Percentiles rank a stretch among this genome's conserved stretches.
phyloP scores from a whole-genome alignment of 2,888 invertebrate genomes.

The Pyrrhosoma nymphula region DNA sequence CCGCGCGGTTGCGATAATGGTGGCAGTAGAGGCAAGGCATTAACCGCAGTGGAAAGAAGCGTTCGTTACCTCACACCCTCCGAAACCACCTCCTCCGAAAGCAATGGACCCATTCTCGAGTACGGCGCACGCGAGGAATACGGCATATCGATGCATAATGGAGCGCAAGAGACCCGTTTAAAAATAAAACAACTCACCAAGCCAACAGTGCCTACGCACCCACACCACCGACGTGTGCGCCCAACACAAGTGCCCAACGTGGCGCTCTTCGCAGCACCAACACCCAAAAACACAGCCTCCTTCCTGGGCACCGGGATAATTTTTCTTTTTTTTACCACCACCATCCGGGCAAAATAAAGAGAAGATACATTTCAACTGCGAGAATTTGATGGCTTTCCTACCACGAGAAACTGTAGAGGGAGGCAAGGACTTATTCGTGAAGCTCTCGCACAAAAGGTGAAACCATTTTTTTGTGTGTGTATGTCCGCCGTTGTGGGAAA shows the following conservation, averaged over 20 bases:
- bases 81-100: constrained; percentile 6
- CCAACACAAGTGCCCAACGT: neutral
- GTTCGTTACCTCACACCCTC: neutral
- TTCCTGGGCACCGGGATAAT: neutral
- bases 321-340: neutral
- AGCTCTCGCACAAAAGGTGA: neutral
- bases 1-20: constrained; percentile 45
- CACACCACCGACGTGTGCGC: neutral
- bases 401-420: constrained; percentile 34
- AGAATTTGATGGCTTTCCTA: constrained; percentile 56
- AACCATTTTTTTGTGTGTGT: neutral
- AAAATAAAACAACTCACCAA: neutral
- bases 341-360: neutral
- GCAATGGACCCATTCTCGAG: constrained; percentile 56
- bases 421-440: constrained; percentile 45
- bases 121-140: constrained; percentile 44
- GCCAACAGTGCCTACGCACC: neutral
- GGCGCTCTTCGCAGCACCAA: neutral
- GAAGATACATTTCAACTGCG: constrained; percentile 14
- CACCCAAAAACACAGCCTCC: neutral
- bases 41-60: constrained; percentile 53
- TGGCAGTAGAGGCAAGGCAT: constrained; percentile 14
- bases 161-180: constrained; percentile 42
- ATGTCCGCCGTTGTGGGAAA: constrained; percentile 39
- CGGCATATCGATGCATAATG: constrained; percentile 66